Base-by-base conservation (phyloP, 2,888 invertebrate genomes). In the Linnaemya tessellans region DNA sequence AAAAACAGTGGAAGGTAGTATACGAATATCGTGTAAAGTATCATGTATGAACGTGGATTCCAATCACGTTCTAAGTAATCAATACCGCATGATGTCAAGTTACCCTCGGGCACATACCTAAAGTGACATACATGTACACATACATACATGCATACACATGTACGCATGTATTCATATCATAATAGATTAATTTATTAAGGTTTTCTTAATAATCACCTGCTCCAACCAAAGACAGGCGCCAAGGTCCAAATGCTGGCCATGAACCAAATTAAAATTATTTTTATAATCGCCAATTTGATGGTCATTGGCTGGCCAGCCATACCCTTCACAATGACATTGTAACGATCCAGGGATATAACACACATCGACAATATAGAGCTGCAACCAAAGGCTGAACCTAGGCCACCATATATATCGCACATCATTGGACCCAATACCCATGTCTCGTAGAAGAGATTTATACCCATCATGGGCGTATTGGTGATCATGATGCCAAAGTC, bases 361-460 rank as follows among this genome's bases (percentile, higher is more conserved):
- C 96, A 96, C 97, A 98, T 97, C 41, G 97, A 96, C 97, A 97
- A 98, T 90, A 98, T 98, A 83, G 98, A 98, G 88, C 94, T 95
- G 91, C 97, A 97, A 84, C 98, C 98, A 90, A 96, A 97, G 80
- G 98, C 94, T 54, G 98, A 98, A 46, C 98, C 98, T 74, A 95
- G 94, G 93, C 97, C 95, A 56, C 95, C 98, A 92, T 98, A 98
- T 3, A 98, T 90, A 92, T 98, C 96, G 92, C 98, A 98, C 93
- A 97, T 96, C 75, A 97, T 93, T 58, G 97, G 96, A 2, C 92
- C 92, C 73, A 92, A 89, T 30, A 92, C 90, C 92, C 92, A 92
- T 38, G 93, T 92, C 83, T 92, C 91, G 67, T 90, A 92, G 84
- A 90, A 92, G 74, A 92, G 84, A 88, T 92, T 94, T 35, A 93